Evolutionary conservation across 2,888 invertebrate genomes (phyloP).

Genomic region (Dromius quadrimaculatus): DNA sequence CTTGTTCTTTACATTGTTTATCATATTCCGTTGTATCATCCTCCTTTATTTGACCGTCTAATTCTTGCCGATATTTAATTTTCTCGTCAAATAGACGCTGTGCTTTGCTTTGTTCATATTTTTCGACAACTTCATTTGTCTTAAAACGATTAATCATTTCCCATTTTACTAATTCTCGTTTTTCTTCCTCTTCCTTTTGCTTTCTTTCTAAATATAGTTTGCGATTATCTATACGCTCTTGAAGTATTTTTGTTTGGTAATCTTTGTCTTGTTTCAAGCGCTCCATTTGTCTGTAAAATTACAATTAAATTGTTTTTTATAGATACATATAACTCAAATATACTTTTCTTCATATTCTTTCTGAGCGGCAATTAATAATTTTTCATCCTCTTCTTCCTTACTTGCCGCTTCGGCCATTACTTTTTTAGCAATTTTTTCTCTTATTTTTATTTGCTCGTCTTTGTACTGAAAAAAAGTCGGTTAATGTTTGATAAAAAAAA

Average conservation of each 20-base stretch:
- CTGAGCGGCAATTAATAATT: slow-evolving; percentile 68
- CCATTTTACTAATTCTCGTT: slow-evolving; percentile 68
- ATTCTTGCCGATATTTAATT: slow-evolving; percentile 66
- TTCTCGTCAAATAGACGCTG: slow-evolving; percentile 65
- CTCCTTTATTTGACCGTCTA: slow-evolving; percentile 65
- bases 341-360: slow-evolving; percentile 66
- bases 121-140: slow-evolving; percentile 67
- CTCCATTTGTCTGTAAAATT: neutral
- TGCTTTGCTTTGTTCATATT: slow-evolving; percentile 65
- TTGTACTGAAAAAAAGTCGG: slow-evolving; percentile 60
- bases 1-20: slow-evolving; percentile 54
- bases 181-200: slow-evolving; percentile 56
- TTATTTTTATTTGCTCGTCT: slow-evolving; percentile 65
- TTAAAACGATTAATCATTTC: slow-evolving; percentile 72
- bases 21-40: neutral
- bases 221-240: slow-evolving; percentile 44
- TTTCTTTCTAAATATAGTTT: slow-evolving; percentile 38
- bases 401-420: slow-evolving; percentile 66
- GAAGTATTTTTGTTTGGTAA: slow-evolving; percentile 57
- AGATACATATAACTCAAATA: neutral
- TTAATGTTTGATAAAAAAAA: slow-evolving; percentile 7
- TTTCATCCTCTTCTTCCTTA: slow-evolving; percentile 67
- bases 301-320: neutral
- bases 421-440: slow-evolving; percentile 67
- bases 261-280: slow-evolving; percentile 58